Percentiles rank a stretch among this genome's conserved stretches.
phyloP scores from a whole-genome alignment of 1,140 invertebrate genomes.

The Dysdera silvatica region DNA sequence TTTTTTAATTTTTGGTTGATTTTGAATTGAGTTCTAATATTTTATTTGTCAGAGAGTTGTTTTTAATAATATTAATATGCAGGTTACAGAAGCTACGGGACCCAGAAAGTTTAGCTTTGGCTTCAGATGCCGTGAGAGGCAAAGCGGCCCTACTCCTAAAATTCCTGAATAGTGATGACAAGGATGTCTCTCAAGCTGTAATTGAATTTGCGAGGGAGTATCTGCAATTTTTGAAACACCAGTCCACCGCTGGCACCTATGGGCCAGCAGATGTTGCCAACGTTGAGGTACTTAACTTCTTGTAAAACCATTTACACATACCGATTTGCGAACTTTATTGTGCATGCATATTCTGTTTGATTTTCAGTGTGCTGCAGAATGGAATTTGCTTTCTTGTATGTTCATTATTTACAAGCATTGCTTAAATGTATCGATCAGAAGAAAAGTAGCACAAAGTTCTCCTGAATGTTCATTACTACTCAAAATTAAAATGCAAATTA shows the following conservation, averaged over 20 bases:
- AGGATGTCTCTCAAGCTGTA: conserved; percentile 52
- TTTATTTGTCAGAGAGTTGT: not conserved
- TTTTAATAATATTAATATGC: conserved; percentile 13
- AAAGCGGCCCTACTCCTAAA: conserved; percentile 50
- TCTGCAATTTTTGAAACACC: conserved; percentile 47
- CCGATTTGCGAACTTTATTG: too few relatives aligned
- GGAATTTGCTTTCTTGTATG: too few relatives aligned
- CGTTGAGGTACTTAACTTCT: conserved; percentile 42
- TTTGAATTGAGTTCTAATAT: too few relatives aligned
- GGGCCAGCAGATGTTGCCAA: conserved; percentile 39
- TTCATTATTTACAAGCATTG: too few relatives aligned
- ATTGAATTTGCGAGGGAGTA: conserved; percentile 51
- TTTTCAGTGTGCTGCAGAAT: too few relatives aligned
- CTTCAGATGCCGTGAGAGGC: conserved; percentile 45
- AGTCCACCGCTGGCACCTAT: conserved; percentile 38
- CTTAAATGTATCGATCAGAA: too few relatives aligned
- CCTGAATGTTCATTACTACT: too few relatives aligned
- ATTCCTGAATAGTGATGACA: conserved; percentile 51
- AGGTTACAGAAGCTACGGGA: conserved; percentile 43
- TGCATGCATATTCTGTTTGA: too few relatives aligned
- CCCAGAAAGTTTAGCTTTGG: conserved; percentile 37
- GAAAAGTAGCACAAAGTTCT: too few relatives aligned
- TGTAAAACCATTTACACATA: not conserved
- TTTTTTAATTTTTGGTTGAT: too few relatives aligned
- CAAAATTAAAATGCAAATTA: too few relatives aligned